Evolutionary conservation across 37 sponge, comb jelly and placozoan genomes (phyloP).

Genomic region (Ianthella basta): DNA sequence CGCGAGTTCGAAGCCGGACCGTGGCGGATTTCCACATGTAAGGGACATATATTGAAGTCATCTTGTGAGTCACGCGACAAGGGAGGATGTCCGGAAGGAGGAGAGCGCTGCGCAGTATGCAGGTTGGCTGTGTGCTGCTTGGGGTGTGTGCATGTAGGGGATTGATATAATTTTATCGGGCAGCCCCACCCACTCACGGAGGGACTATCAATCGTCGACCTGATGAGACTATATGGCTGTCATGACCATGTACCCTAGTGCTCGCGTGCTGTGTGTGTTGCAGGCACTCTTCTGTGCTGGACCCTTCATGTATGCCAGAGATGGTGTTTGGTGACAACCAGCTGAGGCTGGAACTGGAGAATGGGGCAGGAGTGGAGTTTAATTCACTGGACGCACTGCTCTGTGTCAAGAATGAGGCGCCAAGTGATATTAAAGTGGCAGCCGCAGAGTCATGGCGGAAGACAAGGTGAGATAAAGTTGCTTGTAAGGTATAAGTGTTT

Average conservation of each 20-base stretch:
- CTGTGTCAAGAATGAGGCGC: slow-evolving; percentile 52
- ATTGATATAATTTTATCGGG: not conserved
- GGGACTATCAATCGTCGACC: no score
- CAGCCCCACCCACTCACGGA: no score
- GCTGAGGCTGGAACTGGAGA: slow-evolving; percentile 59
- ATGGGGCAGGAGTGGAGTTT: slow-evolving; percentile 66
- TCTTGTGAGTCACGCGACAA: slow-evolving; percentile 46
- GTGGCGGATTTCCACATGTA: slow-evolving; percentile 57
- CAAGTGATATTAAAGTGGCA: slow-evolving; percentile 78
- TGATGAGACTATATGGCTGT: no score
- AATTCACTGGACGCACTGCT: slow-evolving; percentile 85
- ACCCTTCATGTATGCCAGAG: slow-evolving; percentile 83
- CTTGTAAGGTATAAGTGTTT: no score
- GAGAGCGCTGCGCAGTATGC: slow-evolving; percentile 47
- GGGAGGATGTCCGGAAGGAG: slow-evolving; percentile 20
- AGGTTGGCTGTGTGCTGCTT: slow-evolving; percentile 27
- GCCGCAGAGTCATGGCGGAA: slow-evolving; percentile 86
- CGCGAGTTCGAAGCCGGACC: slow-evolving; percentile 59
- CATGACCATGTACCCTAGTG: not conserved
- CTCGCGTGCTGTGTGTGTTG: not conserved
- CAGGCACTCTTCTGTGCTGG: slow-evolving; percentile 28
- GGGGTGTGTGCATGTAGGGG: not conserved
- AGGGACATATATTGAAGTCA: slow-evolving; percentile 78
- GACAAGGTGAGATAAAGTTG: slow-evolving; percentile 55
- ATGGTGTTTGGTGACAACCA: slow-evolving; percentile 89